phyloP scores from a whole-genome alignment of 2,113 vertebrate species.

The Megaceryle maxima region DNA sequence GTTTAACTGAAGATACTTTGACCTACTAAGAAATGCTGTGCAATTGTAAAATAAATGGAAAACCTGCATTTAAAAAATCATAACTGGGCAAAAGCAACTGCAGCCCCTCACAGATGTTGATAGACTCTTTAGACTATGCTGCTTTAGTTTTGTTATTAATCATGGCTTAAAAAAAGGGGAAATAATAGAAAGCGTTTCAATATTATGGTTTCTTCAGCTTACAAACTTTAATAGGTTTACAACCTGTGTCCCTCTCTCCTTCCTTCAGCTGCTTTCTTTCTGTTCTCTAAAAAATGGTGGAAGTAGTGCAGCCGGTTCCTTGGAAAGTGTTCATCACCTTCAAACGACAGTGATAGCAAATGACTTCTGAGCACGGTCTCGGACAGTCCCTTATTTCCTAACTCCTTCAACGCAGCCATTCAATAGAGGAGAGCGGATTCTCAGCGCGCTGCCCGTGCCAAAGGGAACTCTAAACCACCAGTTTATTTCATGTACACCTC shows the following conservation, averaged over 20 bases:
- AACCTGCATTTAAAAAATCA: not conserved
- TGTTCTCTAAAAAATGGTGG: accelerated
- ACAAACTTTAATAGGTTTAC: not conserved
- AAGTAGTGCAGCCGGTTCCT: too few relatives aligned
- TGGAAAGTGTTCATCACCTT: accelerated
- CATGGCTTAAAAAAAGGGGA: not conserved
- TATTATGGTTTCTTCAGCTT: accelerated
- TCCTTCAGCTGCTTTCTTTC: not conserved
- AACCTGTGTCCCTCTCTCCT: accelerated
- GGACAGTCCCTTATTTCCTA: accelerated
- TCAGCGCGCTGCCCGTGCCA: accelerated
- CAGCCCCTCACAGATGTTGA: accelerated
- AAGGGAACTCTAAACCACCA: accelerated
- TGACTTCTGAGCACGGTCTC: accelerated
- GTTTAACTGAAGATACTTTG: not conserved
- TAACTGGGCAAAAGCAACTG: not conserved
- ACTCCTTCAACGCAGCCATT: accelerated
- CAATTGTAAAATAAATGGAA: not conserved
- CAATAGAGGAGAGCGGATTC: accelerated
- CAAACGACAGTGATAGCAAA: accelerated
- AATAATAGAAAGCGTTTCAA: accelerated
- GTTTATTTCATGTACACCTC: accelerated
- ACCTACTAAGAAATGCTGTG: not conserved
- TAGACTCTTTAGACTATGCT: accelerated
- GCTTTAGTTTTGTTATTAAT: not conserved